Conservation (phyloP, 2,888 invertebrate genomes). For the Gortyna flavago region DNA sequence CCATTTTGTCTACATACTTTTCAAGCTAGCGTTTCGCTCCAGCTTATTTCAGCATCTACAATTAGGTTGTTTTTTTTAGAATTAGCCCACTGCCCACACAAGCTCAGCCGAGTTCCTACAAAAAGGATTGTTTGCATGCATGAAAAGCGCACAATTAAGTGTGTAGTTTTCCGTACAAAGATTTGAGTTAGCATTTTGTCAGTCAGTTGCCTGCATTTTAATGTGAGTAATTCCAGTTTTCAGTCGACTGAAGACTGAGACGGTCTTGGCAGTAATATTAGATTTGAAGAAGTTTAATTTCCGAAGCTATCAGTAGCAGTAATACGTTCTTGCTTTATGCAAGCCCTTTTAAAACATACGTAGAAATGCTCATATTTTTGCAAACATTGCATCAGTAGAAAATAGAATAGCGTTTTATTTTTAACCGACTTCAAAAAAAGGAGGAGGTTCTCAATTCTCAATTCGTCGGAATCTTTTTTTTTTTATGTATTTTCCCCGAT, state of each 20-base stretch:
- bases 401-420: neutral
- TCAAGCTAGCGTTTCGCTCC: slow-evolving; percentile 5
- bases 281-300: slow-evolving; percentile 40
- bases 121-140: slow-evolving; percentile 32
- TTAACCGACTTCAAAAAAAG: too few relatives aligned
- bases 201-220: slow-evolving; percentile 11
- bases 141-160: slow-evolving; percentile 7
- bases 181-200: slow-evolving; percentile 6
- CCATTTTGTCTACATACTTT: slow-evolving; percentile 23
- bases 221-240: slow-evolving; percentile 17
- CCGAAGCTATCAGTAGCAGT: slow-evolving; percentile 7
- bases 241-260: neutral
- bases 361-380: neutral
- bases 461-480: too few relatives aligned
- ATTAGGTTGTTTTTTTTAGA: slow-evolving; percentile 31
- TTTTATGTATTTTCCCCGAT: too few relatives aligned
- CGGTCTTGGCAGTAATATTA: slow-evolving; percentile 1
- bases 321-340: neutral
- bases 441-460: too few relatives aligned
- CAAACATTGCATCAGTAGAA: too few relatives aligned
- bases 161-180: slow-evolving; percentile 1
- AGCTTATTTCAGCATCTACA: slow-evolving; percentile 21
- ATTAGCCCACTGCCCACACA: slow-evolving; percentile 17
- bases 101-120: slow-evolving; percentile 10
- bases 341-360: neutral